Percentiles rank a stretch among this genome's conserved stretches.
phyloP scores from a whole-genome alignment of 2,113 vertebrate species.

The Elephas maximus region DNA sequence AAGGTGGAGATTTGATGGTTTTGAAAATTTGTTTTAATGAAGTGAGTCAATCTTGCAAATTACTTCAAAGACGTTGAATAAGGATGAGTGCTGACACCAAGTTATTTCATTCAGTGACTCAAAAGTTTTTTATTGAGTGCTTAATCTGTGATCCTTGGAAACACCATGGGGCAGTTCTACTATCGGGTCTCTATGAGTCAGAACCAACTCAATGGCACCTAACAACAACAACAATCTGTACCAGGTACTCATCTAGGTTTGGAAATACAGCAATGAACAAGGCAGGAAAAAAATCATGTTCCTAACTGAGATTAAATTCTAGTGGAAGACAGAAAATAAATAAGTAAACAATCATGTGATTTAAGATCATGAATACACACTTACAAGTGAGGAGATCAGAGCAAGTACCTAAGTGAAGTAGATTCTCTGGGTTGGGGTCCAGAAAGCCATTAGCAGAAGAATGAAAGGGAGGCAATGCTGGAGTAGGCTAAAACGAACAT shows the following conservation, averaged over 20 bases:
- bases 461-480: not conserved
- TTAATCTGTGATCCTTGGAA: not conserved
- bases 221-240: too few species aligned
- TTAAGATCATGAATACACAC: not conserved
- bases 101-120: not conserved
- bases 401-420: not conserved
- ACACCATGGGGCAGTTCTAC: too few species aligned
- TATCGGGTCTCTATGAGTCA: too few species aligned
- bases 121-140: not conserved
- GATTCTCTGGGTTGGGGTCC: not conserved
- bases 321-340: not conserved
- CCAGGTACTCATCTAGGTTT: not conserved
- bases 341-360: not conserved
- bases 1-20: not conserved
- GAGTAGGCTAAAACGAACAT: not conserved
- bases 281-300: not conserved
- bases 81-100: not conserved
- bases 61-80: not conserved
- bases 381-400: rapidly evolving
- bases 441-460: not conserved
- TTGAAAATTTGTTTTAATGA: not conserved
- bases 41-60: not conserved
- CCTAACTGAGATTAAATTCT: not conserved
- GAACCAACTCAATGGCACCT: too few species aligned
- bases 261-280: not conserved